Conservation (phyloP, 2,113 vertebrate species). For the Periophthalmus modestus region DNA sequence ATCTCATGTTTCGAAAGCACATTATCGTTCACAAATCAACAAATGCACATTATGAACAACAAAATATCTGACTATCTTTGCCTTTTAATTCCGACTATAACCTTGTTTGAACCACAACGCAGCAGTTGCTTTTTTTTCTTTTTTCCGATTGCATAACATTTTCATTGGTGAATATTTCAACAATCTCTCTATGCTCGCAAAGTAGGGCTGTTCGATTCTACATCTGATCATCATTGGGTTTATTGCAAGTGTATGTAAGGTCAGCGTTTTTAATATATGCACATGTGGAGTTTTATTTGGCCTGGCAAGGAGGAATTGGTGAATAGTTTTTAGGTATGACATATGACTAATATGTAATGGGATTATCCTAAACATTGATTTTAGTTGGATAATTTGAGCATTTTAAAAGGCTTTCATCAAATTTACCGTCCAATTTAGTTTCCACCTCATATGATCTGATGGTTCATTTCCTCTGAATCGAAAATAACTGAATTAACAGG, state of each 20-base stretch:
- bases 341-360: neutral
- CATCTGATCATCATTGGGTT: neutral
- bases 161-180: slow-evolving; percentile 8
- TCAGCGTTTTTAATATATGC: slow-evolving; percentile 1
- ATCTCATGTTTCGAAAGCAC: slow-evolving; percentile 44
- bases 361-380: slow-evolving; percentile 1
- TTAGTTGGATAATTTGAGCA: neutral
- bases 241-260: neutral
- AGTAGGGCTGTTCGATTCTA: neutral
- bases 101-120: slow-evolving; percentile 32
- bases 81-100: slow-evolving; percentile 27
- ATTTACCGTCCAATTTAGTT: neutral
- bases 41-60: slow-evolving; percentile 15
- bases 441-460: neutral
- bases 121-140: neutral
- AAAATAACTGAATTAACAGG: neutral
- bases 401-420: neutral
- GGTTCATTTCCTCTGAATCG: neutral
- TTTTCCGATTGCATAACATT: neutral
- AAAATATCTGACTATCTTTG: slow-evolving; percentile 42
- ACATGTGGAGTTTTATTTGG: neutral
- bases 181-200: neutral
- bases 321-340: neutral
- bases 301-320: neutral
- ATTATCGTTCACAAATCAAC: slow-evolving; percentile 49